Evolutionary conservation across 2,113 vertebrate genomes (phyloP).

Genomic region (Manacus vitellinus): DNA sequence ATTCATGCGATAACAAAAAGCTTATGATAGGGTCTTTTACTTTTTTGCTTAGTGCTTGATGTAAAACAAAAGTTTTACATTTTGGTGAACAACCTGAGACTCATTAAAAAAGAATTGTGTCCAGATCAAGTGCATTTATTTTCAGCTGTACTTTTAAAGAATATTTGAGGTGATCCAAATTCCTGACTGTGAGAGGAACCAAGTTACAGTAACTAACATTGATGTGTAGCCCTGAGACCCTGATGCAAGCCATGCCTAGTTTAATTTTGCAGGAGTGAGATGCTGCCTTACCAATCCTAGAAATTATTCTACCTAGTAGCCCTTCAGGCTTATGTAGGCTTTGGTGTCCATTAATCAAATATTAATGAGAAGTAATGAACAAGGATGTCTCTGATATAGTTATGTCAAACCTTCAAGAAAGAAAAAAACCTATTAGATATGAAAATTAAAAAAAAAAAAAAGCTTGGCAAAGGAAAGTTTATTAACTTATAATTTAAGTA

Average conservation of each 20-base stretch:
- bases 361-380: neutral
- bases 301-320: neutral
- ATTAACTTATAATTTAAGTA: neutral
- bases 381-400: neutral
- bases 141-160: neutral
- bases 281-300: neutral
- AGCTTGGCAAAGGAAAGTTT: neutral
- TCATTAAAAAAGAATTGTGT: rapidly evolving
- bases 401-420: neutral
- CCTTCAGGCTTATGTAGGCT: neutral
- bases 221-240: neutral
- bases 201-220: neutral
- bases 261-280: neutral
- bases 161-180: neutral
- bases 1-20: neutral
- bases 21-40: neutral
- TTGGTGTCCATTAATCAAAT: neutral
- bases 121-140: neutral
- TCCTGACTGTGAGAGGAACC: neutral
- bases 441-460: neutral
- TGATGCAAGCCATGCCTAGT: neutral
- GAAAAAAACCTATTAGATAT: neutral
- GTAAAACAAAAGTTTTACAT: neutral
- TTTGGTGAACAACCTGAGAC: neutral
- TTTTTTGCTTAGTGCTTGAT: neutral